Base-by-base conservation (phyloP, 2,888 invertebrate genomes). In the Noctua fimbriata region DNA sequence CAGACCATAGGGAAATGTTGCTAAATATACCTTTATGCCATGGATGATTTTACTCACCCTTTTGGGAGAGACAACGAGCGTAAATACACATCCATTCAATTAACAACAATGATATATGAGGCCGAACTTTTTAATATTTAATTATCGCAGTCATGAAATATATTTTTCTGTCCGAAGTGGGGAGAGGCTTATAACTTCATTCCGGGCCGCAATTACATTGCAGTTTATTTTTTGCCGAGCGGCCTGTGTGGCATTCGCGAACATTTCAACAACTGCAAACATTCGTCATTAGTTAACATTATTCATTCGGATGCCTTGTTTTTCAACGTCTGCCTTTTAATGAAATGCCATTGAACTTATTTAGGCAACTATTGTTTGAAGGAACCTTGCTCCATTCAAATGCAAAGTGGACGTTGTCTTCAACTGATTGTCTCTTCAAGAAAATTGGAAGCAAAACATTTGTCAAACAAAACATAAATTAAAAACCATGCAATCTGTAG, bases 251-350 rank as follows among this genome's bases (percentile, higher is more conserved):
- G 92, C 89, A 93, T 89, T 86, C 78, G 81, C 89, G 89, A 93
- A 93, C 91, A 91, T 92, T 92, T 92, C 92, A 92, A 93, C 93
- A 92, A 94, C 92, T 92, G 91, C 92, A 93, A 94, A 94, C 93
- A 94, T 95, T 93, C 94, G 92, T 94, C 94, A 94, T 95, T 95
- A 95, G 86, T 92, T 94, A 91, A 93, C 93, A 94, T 94, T 94
- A 94, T 94, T 95, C 94, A 93, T 91, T 92, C 88, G 91, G 89
- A 92, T 92, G 90, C 91, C 90, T 89, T 90, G 92, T 95, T 95
- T 95, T 95, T 94, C 92, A 90, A 78, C 93, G 94, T 95, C 94
- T 94, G 94, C 93, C 90, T 93, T 93, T 92, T 92, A 94, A 93
- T 93, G 90, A 92, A 92, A 92, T 90, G 89, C 90, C 83, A 87